Evolutionary conservation across 2,113 vertebrate genomes (phyloP).

Genomic region (Poecile atricapillus): DNA sequence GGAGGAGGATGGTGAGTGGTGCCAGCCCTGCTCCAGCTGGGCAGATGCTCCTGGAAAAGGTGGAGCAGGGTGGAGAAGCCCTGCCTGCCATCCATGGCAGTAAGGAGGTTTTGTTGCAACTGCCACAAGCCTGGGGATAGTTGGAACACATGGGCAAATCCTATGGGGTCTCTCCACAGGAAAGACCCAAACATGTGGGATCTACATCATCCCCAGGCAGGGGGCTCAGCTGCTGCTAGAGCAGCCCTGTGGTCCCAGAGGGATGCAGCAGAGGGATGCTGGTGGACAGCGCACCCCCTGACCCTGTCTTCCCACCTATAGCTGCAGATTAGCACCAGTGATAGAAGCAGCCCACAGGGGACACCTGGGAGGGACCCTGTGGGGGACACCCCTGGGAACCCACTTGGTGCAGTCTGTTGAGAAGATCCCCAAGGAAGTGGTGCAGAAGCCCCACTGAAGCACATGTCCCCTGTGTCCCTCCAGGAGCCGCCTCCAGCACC

Average conservation of each 20-base stretch:
- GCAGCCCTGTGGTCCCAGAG: not conserved
- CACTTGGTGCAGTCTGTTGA: not conserved
- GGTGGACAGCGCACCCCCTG: accelerated
- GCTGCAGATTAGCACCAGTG: not conserved
- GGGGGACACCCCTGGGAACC: not conserved
- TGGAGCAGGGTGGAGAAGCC: not conserved
- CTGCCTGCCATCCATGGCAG: not conserved
- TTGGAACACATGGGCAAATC: not conserved
- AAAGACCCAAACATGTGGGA: not conserved
- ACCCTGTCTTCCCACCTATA: not conserved
- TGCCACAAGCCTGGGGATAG: not conserved
- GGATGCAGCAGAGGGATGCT: not conserved
- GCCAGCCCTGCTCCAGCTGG: not conserved
- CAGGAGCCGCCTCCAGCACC: not conserved
- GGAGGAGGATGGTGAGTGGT: conserved; percentile 78
- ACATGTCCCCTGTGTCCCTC: not conserved
- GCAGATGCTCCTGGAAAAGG: not conserved
- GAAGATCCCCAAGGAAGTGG: not conserved
- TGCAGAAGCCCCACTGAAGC: not conserved
- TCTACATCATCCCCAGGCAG: accelerated
- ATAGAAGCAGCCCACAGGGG: not conserved
- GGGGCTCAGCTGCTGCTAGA: not conserved
- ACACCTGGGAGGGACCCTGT: not conserved
- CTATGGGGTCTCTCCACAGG: not conserved
- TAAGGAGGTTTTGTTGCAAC: accelerated